Percentiles rank a stretch among this genome's conserved stretches.
Evolutionary conservation across 1,140 invertebrate genomes (phyloP).

Genomic region (Eulimnadia texana): DNA sequence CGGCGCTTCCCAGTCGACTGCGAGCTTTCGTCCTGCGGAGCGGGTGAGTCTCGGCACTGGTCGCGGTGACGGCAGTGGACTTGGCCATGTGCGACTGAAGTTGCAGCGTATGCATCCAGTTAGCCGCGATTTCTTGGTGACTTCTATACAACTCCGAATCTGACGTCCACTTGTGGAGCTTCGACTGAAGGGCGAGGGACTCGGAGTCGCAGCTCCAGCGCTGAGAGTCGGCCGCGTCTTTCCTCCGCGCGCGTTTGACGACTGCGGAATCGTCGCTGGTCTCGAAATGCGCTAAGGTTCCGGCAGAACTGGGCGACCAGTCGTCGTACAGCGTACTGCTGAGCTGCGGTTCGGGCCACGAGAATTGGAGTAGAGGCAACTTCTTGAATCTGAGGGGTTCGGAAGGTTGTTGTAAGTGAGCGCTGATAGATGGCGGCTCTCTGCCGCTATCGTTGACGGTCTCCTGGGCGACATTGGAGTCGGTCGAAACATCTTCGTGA

Average conservation of each 20-base stretch:
- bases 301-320: slow-evolving; percentile 8
- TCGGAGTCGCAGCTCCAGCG: neutral
- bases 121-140: slow-evolving; percentile 14
- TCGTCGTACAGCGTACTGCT: slow-evolving; percentile 2
- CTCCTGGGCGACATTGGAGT: neutral
- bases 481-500: neutral
- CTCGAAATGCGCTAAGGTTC: neutral
- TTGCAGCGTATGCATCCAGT: slow-evolving; percentile 10
- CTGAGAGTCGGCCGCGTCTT: neutral
- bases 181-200: neutral
- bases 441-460: neutral
- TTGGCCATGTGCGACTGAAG: neutral
- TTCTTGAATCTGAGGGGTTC: neutral
- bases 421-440: neutral
- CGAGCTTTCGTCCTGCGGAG: slow-evolving; percentile 31
- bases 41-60: slow-evolving; percentile 24
- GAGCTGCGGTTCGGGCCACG: slow-evolving; percentile 1
- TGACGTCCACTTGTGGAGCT: slow-evolving; percentile 18
- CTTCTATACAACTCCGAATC: slow-evolving; percentile 20
- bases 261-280: neutral
- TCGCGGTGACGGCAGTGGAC: neutral
- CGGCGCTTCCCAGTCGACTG: slow-evolving; percentile 22
- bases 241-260: neutral
- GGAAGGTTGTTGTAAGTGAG: neutral
- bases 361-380: neutral